A percentile compares a stretch with the other conserved stretches of the same genome.
Evolutionary conservation across 2,797 vertebrate genomes (phyloP).

Genomic region (Enteromius thamalakanensis): DNA sequence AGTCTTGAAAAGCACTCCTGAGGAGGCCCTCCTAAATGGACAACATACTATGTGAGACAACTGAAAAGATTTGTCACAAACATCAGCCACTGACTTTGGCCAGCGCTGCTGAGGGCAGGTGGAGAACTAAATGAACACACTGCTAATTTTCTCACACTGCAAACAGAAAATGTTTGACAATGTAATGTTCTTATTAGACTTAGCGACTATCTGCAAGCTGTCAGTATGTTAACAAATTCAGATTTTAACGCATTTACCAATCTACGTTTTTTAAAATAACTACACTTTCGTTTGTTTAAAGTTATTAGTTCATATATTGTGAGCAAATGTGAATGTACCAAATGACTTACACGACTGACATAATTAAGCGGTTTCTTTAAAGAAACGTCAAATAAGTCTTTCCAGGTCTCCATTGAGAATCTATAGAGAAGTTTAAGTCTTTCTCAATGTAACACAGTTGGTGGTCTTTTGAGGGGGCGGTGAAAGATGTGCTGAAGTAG

Average conservation of each 20-base stretch:
- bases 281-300: neutral
- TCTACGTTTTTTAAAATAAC: neutral
- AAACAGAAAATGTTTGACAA: constrained; percentile 1
- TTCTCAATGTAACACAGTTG: neutral
- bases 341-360: neutral
- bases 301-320: neutral
- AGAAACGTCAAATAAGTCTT: neutral
- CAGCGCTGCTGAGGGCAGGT: constrained; percentile 68
- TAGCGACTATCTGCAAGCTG: constrained; percentile 23
- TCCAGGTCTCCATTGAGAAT: neutral
- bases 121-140: constrained; percentile 65
- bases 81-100: constrained; percentile 53
- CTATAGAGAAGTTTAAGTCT: neutral
- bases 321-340: neutral
- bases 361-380: neutral
- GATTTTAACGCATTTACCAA: neutral
- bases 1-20: constrained; percentile 60
- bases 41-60: constrained; percentile 36
- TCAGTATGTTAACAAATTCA: constrained; percentile 10
- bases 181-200: neutral
- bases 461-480: constrained; percentile 6
- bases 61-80: constrained; percentile 31
- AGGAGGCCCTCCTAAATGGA: constrained; percentile 30
- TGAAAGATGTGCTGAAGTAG: neutral
- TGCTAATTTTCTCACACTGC: constrained; percentile 63